Percentiles rank a stretch among this genome's conserved stretches.
Evolutionary conservation across 2,113 vertebrate species (phyloP).

Genomic region (Tapirus terrestris): DNA sequence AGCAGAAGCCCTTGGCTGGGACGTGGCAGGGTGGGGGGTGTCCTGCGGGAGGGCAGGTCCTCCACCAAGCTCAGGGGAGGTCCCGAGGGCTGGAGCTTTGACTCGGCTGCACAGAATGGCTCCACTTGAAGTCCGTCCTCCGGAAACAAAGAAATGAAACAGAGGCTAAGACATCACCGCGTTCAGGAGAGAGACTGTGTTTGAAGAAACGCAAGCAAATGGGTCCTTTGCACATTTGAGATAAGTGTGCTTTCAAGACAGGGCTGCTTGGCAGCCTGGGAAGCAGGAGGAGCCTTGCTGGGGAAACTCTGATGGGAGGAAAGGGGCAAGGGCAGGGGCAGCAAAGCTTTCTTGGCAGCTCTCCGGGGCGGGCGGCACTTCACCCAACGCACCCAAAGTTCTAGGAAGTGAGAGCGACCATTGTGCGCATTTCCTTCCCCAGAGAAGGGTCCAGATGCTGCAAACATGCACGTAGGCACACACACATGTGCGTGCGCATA

Average conservation of each 20-base stretch:
- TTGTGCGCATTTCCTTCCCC: not conserved
- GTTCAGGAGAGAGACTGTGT: not conserved
- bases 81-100: not conserved
- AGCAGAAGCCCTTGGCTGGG: not conserved
- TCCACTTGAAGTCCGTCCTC: not conserved
- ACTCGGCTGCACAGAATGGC: accelerated
- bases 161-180: not conserved
- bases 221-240: not conserved
- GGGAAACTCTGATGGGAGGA: accelerated
- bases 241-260: not conserved
- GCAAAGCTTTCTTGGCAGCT: not conserved
- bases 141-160: not conserved
- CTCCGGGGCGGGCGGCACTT: not conserved
- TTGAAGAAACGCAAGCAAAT: not conserved
- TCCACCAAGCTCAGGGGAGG: accelerated
- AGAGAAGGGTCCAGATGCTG: not conserved
- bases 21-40: too few relatives aligned
- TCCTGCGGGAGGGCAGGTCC: accelerated
- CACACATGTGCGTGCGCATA: accelerated
- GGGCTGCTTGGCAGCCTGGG: not conserved
- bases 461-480: accelerated
- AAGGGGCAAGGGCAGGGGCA: accelerated
- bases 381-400: accelerated
- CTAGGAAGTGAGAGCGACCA: accelerated
- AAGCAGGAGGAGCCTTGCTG: not conserved